Evolutionary conservation across 2,888 invertebrate genomes (phyloP), one percentile per base, ranked within the genome.

Genomic region (Drosophila picticornis): DNA sequence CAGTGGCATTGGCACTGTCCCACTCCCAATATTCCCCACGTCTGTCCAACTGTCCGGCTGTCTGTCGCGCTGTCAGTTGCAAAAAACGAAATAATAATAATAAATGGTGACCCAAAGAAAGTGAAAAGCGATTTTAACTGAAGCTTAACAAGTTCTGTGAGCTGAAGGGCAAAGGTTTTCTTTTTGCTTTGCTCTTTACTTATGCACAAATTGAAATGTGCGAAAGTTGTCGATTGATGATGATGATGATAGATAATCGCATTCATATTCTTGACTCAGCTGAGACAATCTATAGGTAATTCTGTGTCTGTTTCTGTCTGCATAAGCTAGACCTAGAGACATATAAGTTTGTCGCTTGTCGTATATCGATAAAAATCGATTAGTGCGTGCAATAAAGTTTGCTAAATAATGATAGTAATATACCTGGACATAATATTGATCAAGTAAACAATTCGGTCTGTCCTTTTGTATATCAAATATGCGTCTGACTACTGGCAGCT

Each of bases 121-220:
- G 78, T 72, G 72, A 78, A 78, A 80, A 68, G 64, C 61, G 77
- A 56, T 72, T 68, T 80, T 64, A 48, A 60, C 60, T 43, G 34
- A 36, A 29, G 60, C n/a, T 75, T 53, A 72, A 80, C 81, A 72
- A 72, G 81, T 80, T 78, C 81, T 80, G 53, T 68, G 66, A 61
- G 77, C 16, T 34, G 22, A 38, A 46, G 56, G 65, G 46, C 46
- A 58, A 57, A 57, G 67, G 60, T 46, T 51, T 43, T 3, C 22
- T 16, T 50, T 51, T 55, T 29, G 29, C 27, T 51, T 55, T 29
- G 29, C 27, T 55, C 16, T 34, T 55, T 59, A 38, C n/a, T 29
- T 50, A 3, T 11, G 34, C 36, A 52, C 50, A 10, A 27, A 50
- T 27, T 50, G 6, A 46, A 46, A 46, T 25, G 22, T 9, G 16